Base-by-base conservation (phyloP, 2,113 vertebrate species). In the Podarcis muralis region DNA sequence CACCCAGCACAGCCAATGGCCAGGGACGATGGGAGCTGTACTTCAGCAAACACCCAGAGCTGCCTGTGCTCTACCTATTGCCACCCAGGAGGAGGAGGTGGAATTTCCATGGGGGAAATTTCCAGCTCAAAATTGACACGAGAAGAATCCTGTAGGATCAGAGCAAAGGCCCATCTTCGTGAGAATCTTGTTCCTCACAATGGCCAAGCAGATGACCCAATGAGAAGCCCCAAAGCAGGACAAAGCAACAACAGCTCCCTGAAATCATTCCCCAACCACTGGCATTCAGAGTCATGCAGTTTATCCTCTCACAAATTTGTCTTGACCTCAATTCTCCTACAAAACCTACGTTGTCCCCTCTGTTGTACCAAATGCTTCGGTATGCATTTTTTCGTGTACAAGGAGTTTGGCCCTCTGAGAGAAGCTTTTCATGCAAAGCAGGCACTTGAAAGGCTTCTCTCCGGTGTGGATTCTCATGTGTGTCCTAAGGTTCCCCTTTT, bases 401-500 rank as follows among this genome's bases (percentile, higher is more conserved):
- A 91, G 88, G 5, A 93, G 92, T 68, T 88, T 91, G 30, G 94
- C 93, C 57, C 92, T 91, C 2, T 85, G 78, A 72, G 87, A 90
- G 57, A 95, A 95, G 37, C 92, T 91, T 91, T 92, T 95, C 37
- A 91, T 93, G 90, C 94, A 94, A 76, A 92, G 91, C 65, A 32
- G 82, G 27, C 93, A 94, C 76, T 90, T 90, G 83, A 87, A 92
- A 4, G 94, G 93, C 88, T 90, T 94, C 89, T 92, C 89, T 2
- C 93, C 92, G 25, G 94, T 92, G 87, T 94, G 94, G 76, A 95
- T 95, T 83, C 92, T 93, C 86, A 92, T 85, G 77, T 95, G 93
- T 62, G 43, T 40, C 65, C 71, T 66, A 15, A 62, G 25, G 23
- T 22, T 57, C 6, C 27, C 75, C 4, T 9, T 37, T 8, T 75